phyloP scores from a whole-genome alignment of 1,140 invertebrate genomes.

The Aphelinus atriplicis region DNA sequence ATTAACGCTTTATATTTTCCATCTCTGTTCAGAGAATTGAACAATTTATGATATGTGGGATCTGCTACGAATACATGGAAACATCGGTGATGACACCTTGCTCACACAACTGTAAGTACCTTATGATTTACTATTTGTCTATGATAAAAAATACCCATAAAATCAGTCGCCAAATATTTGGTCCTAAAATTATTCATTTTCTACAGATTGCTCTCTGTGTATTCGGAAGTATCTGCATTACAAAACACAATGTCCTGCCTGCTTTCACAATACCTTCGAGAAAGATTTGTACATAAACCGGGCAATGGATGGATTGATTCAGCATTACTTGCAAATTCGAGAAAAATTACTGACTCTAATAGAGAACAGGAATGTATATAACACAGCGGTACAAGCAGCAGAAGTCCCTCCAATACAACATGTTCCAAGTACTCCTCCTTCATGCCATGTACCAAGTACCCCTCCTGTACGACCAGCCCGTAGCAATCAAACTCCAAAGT shows the following conservation, averaged over 20 bases:
- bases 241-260: constrained; percentile 68
- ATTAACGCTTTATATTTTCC: not conserved
- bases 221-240: constrained; percentile 69
- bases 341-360: constrained; percentile 54
- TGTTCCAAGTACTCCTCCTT: not conserved
- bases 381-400: constrained; percentile 12
- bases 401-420: not conserved
- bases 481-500: constrained; percentile 23
- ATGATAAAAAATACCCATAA: not conserved
- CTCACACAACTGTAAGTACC: constrained; percentile 64
- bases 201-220: constrained; percentile 70
- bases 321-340: constrained; percentile 55
- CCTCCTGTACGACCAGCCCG: constrained; percentile 4
- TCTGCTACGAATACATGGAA: constrained; percentile 65
- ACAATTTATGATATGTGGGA: constrained; percentile 59
- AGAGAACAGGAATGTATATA: constrained; percentile 30
- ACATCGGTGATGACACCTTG: constrained; percentile 63
- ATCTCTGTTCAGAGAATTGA: constrained; percentile 56
- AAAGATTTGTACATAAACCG: constrained; percentile 67
- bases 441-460: not conserved
- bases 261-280: constrained; percentile 66
- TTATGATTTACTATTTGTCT: constrained; percentile 16
- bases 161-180: no score
- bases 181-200: constrained; percentile 1
- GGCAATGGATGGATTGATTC: constrained; percentile 62